A percentile compares a stretch with the other conserved stretches of the same genome.
Conservation (phyloP, 2,113 vertebrate species). For the Sturnira hondurensis region DNA sequence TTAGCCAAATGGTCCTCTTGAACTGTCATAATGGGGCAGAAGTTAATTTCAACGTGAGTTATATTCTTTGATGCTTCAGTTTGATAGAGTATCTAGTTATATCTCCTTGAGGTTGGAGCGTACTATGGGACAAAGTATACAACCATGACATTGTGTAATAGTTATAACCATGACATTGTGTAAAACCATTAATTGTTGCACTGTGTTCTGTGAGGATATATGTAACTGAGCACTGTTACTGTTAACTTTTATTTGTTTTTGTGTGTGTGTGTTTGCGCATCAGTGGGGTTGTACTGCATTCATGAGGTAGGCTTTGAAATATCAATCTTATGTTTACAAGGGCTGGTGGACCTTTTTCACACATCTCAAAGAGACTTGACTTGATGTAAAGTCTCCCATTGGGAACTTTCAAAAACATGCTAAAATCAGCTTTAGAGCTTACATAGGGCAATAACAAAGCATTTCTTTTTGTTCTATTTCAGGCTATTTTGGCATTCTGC, state of each 20-base stretch:
- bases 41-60: slow-evolving; percentile 16
- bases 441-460: not conserved
- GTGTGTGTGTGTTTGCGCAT: not conserved
- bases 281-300: not conserved
- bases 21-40: not conserved
- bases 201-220: not conserved
- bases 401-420: not conserved
- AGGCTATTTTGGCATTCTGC: slow-evolving; percentile 94
- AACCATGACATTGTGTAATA: not conserved
- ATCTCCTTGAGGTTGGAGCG: not conserved
- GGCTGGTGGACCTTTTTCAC: not conserved
- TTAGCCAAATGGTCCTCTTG: not conserved
- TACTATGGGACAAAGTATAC: not conserved
- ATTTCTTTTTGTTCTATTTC: slow-evolving; percentile 46
- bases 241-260: not conserved
- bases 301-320: not conserved
- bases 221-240: not conserved
- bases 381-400: not conserved
- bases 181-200: not conserved
- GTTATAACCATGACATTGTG: not conserved
- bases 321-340: not conserved
- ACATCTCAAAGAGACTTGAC: not conserved
- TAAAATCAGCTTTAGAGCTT: not conserved
- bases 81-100: not conserved
- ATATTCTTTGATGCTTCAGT: not conserved